phyloP scores from a whole-genome alignment of 2,113 vertebrate species.

The Ciconia stormi region DNA sequence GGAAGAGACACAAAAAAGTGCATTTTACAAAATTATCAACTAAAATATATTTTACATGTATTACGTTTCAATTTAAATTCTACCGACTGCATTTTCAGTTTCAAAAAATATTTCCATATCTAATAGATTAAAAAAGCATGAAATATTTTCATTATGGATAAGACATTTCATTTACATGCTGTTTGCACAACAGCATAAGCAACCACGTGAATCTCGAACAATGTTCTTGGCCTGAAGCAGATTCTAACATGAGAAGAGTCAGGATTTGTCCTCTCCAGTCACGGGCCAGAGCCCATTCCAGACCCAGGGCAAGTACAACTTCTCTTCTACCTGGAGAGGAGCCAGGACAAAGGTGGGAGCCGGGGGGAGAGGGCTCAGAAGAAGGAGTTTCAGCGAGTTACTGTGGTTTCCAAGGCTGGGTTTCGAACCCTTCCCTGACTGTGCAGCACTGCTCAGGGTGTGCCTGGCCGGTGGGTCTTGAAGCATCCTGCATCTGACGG shows the following conservation, averaged over 20 bases:
- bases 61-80: conserved; percentile 81
- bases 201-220: conserved; percentile 26
- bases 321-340: neutral
- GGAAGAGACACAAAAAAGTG: conserved; percentile 84
- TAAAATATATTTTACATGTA: conserved; percentile 87
- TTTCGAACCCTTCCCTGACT: neutral
- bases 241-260: neutral
- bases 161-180: conserved; percentile 71
- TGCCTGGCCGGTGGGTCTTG: neutral
- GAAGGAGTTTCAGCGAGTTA: neutral
- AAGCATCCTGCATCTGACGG: neutral
- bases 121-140: conserved; percentile 84
- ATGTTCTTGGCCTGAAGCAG: conserved; percentile 54
- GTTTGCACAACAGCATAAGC: conserved; percentile 63
- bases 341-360: neutral
- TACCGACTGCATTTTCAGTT: conserved; percentile 81
- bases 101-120: conserved; percentile 85
- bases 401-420: neutral
- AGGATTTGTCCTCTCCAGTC: neutral
- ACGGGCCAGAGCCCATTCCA: neutral
- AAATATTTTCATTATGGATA: conserved; percentile 70
- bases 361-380: neutral
- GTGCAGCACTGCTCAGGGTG: neutral
- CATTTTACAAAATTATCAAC: conserved; percentile 88
- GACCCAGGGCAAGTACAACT: neutral